Evolutionary conservation across 1,140 invertebrate species (phyloP), one percentile per base, ranked within the genome.

Genomic region (Solenopsis fugax): DNA sequence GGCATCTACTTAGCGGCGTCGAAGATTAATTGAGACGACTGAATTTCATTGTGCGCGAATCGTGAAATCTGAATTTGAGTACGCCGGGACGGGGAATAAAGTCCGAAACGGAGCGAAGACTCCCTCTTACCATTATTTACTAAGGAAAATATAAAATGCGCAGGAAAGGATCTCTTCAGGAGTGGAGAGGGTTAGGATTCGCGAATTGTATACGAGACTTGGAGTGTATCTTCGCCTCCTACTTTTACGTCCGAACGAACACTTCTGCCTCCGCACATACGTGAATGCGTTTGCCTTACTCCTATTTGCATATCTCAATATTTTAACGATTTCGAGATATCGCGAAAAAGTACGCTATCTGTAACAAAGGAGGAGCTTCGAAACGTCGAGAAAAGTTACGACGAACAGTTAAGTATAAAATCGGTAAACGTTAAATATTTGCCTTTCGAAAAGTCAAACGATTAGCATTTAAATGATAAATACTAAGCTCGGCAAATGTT

Each of bases 301-400:
- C n/a, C 48, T 21, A 78, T 37, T 78, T n/a, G 16, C 24, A 78
- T 45, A 56, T 62, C 4, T 48, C 24, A 48, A 64, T 64, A 78
- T 65, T 75, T 69, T 75, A 75, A 75, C 16, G 18, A 6, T 75
- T 21, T 16, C 29, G 52, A 75, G 41, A 64, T 77, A 48, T 64
- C 10, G 9, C 21, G 41, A 48, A 4, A 64, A 64, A n/a, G 34
- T 48, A 78, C 52, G 34, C 58, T 76, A 58, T 58, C 34, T 41
- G 13, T 24, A 76, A 60, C 37, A 34, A 58, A 10, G 24, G 0
- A 24, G 10, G 18, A 41, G 13, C 6, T 76, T 24, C 37, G n/a
- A 41, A 71, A 41, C 41, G 41, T 41, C 41, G 7, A 41, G 41
- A 41, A 41, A 5, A 41, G 41, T 41, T 41, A 4, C 41, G 41